Base-by-base conservation (phyloP, 2,888 invertebrate species). In the Pseudoips prasinana region DNA sequence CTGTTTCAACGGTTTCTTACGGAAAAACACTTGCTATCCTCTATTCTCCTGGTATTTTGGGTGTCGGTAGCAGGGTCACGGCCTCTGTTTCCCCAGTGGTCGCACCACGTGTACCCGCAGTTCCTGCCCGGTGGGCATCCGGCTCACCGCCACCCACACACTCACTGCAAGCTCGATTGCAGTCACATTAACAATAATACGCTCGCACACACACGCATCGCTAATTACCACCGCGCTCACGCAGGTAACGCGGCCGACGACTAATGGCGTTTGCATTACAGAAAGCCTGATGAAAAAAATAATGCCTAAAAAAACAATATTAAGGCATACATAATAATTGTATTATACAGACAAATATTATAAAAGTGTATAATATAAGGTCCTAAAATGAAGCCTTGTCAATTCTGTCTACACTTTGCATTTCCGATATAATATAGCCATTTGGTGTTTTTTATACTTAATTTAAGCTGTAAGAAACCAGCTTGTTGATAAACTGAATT, bases 31-130 rank as follows among this genome's bases (percentile, higher is more conserved):
- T 1, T 25, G 19, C 8, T 7, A 7, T 8, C 39, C 29, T 2
- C 7, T 45, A 22, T 4, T 10, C 6, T 10, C 42, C 34, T 46
- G 46, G 42, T 37, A 30, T 32, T 22, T 26, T 8, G 30, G 22
- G 26, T 8, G 5, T 32, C 25, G 14, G 19, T 3, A 18, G 30
- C 55, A 67, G 87, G 94, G 80, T 92, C 94, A 72, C 92, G 95
- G 77, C 96, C 96, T 67, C 92, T 96, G 81, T 96, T 96, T 89
- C 96, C 96, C 63, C 96, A 96, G 91, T 96, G 96, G 96, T 96
- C 96, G 66, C 96, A 96, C 90, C 96, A 96, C 90, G 96, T 96
- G 74, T 96, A 96, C 89, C 96, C 96, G 66, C 96, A 96, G 91
- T 96, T 96, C 91, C 92, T 96, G 84, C 96, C 96, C 73, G 95